Evolutionary conservation across 2,888 invertebrate genomes (phyloP), one percentile per base, ranked within the genome.

Genomic region (Tachina grossa): DNA sequence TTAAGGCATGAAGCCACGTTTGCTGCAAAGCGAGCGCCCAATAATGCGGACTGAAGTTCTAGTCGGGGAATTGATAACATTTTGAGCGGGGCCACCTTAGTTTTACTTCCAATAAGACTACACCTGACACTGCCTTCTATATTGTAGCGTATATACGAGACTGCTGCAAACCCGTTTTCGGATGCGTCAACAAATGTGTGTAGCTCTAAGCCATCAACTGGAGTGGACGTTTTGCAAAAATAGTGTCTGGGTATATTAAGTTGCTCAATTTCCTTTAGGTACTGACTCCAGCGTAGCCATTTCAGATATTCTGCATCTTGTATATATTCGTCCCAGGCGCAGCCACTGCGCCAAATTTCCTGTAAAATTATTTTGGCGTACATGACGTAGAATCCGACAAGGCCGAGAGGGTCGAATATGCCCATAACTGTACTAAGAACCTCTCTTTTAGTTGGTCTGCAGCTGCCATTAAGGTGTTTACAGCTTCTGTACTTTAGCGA

Each of bases 261-360:
- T 19, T 43, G 3, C 22, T 69, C 47, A 13, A 78, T 22, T 1
- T 69, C 11, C 8, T 11, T 9, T 41, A 66, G 9, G 5, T 47
- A 1, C 2, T 31, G 47, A 9, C 41, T 9, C 66, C 76, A 76
- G 9, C 83, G 77, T 71, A 77, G 57, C 74, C 75, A 85, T 2
- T 68, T 74, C 9, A 57, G 6, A n/a, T 81, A 61, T 8, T 76
- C 68, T 2, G 57, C 47, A 8, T 81, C 79, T 22, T 69, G 57
- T 22, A 85, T 81, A 14, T 10, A 14, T 43, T 84, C 77, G 31
- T 80, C 79, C 84, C 82, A 84, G 13, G 14, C 11, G 16, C 72
- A 80, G 6, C 79, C 76, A 47, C 83, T 78, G 5, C 79, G 85
- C 85, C 84, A 87, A 19, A 81, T 78, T 31, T 84, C 83, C 65